These are phyloP conservation scores for Mimumesa dahlbomi DNA, from an alignment of 2,888 invertebrate species.

Conservation along the genomic window DNA sequence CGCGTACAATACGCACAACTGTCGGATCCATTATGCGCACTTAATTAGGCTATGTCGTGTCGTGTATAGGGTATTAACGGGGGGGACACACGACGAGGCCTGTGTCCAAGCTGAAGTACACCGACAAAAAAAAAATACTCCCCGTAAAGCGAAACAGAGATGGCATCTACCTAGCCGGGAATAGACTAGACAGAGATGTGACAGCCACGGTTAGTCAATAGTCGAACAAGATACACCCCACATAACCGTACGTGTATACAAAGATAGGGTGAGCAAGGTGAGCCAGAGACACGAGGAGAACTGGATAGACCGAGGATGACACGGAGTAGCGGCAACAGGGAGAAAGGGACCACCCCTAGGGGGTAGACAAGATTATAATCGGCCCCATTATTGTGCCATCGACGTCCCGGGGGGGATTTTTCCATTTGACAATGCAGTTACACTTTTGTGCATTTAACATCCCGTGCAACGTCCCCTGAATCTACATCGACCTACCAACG, in stretches of 20 bases:
- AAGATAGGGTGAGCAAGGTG: slow-evolving; percentile 57
- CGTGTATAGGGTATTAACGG: slow-evolving; percentile 55
- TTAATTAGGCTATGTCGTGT: slow-evolving; percentile 75
- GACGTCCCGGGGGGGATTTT: slow-evolving; percentile 79
- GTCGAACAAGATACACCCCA: slow-evolving; percentile 66
- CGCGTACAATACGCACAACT: slow-evolving; percentile 73
- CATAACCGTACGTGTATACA: slow-evolving; percentile 33
- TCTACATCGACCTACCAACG: slow-evolving; percentile 12
- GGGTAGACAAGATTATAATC: slow-evolving; percentile 81
- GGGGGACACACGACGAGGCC: slow-evolving; percentile 33
- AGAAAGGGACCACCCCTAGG: slow-evolving; percentile 66
- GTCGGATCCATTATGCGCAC: slow-evolving; percentile 76
- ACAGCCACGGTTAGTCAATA: slow-evolving; percentile 50
- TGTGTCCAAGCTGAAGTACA: slow-evolving; percentile 9
- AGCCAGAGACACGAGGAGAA: slow-evolving; percentile 46
- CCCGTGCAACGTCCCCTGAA: slow-evolving; percentile 62
- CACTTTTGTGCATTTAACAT: slow-evolving; percentile 79
- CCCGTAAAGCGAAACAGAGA: background rate
- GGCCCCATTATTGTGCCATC: slow-evolving; percentile 80
- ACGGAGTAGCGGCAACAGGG: slow-evolving; percentile 25
- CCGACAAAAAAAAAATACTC: background rate
- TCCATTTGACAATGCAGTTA: slow-evolving; percentile 79
- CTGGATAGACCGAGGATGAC: slow-evolving; percentile 40
- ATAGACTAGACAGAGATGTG: slow-evolving; percentile 21
- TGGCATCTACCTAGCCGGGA: too few species aligned